Conservation (phyloP, 2,797 vertebrate genomes). For the Jordanella pulchra region DNA sequence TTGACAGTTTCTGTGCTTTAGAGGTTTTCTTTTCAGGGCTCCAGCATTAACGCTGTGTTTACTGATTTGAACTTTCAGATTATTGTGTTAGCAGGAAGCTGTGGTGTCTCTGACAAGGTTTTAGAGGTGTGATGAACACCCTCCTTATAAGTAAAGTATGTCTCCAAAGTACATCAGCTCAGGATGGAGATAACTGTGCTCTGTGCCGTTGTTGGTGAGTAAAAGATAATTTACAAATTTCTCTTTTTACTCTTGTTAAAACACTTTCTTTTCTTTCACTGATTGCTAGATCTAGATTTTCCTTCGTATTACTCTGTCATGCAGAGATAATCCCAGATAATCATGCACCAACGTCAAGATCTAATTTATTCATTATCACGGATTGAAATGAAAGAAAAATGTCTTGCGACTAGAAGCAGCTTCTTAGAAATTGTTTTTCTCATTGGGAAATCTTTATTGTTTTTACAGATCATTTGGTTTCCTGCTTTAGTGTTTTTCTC, state of each 20-base stretch:
- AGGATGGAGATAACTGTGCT: slow-evolving; percentile 43
- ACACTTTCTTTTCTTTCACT: background rate
- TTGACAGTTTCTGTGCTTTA: background rate
- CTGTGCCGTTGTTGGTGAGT: slow-evolving; percentile 45
- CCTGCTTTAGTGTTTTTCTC: background rate
- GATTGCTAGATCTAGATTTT: background rate
- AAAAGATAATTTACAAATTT: background rate
- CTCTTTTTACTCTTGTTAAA: background rate
- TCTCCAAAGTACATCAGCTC: background rate
- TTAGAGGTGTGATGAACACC: background rate
- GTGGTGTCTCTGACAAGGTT: slow-evolving; percentile 1
- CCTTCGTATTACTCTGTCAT: background rate
- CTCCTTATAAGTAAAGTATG: background rate
- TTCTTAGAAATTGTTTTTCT: background rate
- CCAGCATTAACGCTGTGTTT: background rate
- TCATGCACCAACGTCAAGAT: background rate
- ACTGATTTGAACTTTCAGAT: background rate
- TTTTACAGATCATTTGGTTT: background rate
- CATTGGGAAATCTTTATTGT: background rate
- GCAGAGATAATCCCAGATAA: background rate
- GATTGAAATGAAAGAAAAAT: background rate
- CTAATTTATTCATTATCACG: background rate
- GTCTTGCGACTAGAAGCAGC: background rate
- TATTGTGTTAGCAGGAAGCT: slow-evolving; percentile 3
- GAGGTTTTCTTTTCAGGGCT: background rate